A percentile compares a stretch with the other conserved stretches of the same genome.
phyloP scores from a whole-genome alignment of 2,113 vertebrate species.

The Sylvilagus bachmani region DNA sequence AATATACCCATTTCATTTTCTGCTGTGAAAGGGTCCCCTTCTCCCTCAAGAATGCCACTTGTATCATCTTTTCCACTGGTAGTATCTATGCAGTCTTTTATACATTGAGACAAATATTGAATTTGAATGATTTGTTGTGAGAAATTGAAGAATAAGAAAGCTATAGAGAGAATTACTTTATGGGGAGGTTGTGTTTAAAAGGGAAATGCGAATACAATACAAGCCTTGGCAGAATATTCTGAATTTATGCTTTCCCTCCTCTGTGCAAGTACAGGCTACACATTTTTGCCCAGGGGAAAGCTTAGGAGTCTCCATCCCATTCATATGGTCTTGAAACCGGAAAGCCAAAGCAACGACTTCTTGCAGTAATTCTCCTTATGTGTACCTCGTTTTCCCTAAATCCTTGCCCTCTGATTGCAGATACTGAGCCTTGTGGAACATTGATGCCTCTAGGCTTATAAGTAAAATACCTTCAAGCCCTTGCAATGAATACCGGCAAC shows the following conservation, averaged over 20 bases:
- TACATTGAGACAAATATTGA: not conserved
- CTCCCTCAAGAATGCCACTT: not conserved
- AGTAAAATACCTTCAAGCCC: too few species aligned
- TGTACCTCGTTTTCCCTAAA: rapidly evolving
- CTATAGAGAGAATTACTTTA: not conserved
- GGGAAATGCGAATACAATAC: not conserved
- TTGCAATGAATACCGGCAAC: not conserved
- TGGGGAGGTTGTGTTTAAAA: not conserved
- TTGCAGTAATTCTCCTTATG: rapidly evolving
- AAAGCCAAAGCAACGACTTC: not conserved
- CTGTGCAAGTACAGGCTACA: not conserved
- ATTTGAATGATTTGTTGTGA: not conserved
- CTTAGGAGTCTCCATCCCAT: not conserved
- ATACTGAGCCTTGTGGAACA: not conserved
- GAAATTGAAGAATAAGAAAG: not conserved
- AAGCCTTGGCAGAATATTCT: not conserved
- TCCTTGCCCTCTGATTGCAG: not conserved
- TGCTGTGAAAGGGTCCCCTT: not conserved
- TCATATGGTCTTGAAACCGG: not conserved
- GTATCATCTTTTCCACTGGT: not conserved
- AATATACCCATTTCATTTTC: not conserved
- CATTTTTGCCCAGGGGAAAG: not conserved
- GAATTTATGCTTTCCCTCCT: not conserved
- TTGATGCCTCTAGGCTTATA: rapidly evolving
- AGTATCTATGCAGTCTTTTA: not conserved